Conservation (phyloP, 1,140 invertebrate species). For the Panulirus ornatus region DNA sequence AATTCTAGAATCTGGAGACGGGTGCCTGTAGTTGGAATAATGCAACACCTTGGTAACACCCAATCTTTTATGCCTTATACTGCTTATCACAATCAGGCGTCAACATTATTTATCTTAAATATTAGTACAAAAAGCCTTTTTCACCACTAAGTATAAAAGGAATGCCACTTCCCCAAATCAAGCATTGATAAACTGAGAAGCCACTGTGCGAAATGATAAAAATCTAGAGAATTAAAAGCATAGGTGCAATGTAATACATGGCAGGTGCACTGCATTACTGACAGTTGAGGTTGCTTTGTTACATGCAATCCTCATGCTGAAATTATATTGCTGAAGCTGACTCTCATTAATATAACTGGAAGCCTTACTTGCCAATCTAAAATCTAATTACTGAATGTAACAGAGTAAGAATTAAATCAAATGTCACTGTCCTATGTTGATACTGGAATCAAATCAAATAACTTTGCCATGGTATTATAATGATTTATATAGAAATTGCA, state of each 20-base stretch:
- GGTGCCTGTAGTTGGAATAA: background rate
- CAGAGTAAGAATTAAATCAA: no score
- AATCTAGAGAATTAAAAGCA: background rate
- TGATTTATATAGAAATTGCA: no score
- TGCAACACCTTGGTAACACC: no score
- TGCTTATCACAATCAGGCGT: no score
- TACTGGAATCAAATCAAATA: no score
- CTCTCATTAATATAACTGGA: background rate
- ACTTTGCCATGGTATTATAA: no score
- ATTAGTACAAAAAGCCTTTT: background rate
- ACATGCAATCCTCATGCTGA: background rate
- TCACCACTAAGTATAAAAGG: background rate
- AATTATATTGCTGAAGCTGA: background rate
- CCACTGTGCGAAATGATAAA: background rate
- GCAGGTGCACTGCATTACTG: background rate
- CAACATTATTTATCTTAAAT: background rate
- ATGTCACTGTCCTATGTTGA: no score
- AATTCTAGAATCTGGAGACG: no score
- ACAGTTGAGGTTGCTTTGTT: background rate
- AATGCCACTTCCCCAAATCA: constrained; percentile 50
- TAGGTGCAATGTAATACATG: background rate
- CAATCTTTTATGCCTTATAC: background rate
- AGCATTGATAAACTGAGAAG: constrained; percentile 2
- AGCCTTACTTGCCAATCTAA: no score
- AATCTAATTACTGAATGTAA: no score